Evolutionary conservation across 2,797 vertebrate species (phyloP).

Genomic region (Danio choprae): DNA sequence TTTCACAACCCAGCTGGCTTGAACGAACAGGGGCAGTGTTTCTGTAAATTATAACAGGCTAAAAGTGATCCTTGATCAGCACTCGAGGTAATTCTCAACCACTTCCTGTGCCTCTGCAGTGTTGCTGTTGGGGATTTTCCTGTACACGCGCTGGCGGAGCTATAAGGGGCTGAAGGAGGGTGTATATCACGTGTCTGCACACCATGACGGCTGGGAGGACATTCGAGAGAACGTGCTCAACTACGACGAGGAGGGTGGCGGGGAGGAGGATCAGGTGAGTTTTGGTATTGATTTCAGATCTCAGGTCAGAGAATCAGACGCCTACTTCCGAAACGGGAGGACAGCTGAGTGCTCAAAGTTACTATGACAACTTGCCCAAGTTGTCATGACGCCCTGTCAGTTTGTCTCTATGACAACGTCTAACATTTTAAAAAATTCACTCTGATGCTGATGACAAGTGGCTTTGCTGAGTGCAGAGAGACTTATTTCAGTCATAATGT

Average conservation of each 20-base stretch:
- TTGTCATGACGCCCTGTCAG: conserved; percentile 48
- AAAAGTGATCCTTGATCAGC: conserved; percentile 7
- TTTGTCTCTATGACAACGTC: conserved; percentile 58
- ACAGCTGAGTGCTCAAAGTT: conserved; percentile 35
- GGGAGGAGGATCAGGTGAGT: conserved; percentile 89
- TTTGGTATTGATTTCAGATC: conserved; percentile 30
- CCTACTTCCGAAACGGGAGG: background rate
- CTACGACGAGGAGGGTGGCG: conserved; percentile 90
- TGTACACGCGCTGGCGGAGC: conserved; percentile 83
- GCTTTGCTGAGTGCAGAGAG: conserved; percentile 39
- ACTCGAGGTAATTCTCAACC: conserved; percentile 18
- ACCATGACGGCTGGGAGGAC: conserved; percentile 88
- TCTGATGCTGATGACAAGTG: conserved; percentile 41
- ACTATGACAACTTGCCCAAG: conserved; percentile 50
- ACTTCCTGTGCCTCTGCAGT: conserved; percentile 70
- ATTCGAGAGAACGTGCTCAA: conserved; percentile 90
- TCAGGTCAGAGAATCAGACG: conserved; percentile 7
- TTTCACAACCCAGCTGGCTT: conserved; percentile 16
- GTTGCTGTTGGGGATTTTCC: conserved; percentile 81
- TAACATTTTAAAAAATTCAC: conserved; percentile 41
- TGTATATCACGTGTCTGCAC: conserved; percentile 78
- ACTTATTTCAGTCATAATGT: conserved; percentile 26
- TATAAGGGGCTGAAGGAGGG: conserved; percentile 82
- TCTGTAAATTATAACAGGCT: conserved; percentile 8
- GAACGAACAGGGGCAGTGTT: conserved; percentile 21